phyloP scores from a whole-genome alignment of 30 jellyfish, hydroid and myxozoan genomes.

The Cassiopea andromeda region DNA sequence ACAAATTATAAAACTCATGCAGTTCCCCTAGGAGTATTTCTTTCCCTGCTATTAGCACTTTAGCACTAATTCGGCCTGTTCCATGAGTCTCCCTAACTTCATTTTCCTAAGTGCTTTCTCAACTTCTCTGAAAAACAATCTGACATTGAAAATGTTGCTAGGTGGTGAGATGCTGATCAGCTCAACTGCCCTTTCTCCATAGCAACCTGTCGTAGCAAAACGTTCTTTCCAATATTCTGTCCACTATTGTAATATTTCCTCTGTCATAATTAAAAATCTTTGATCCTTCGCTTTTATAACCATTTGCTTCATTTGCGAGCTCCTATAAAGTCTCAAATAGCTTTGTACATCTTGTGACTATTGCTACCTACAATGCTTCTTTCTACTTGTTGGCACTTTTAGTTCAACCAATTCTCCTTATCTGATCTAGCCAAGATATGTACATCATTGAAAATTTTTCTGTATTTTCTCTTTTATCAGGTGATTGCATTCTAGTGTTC shows the following conservation, averaged over 20 bases:
- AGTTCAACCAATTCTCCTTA: neutral
- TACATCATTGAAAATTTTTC: neutral
- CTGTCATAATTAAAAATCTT: neutral
- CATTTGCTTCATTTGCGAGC: neutral
- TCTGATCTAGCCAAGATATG: neutral
- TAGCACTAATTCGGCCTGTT: conserved; percentile 8
- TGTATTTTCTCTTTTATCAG: neutral
- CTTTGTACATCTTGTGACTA: neutral
- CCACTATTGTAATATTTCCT: neutral
- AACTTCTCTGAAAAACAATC: neutral
- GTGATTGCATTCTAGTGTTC: neutral
- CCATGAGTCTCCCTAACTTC: conserved; percentile 21
- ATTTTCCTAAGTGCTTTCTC: neutral
- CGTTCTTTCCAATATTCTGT: conserved; percentile 11
- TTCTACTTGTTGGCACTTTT: neutral
- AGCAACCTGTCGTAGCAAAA: neutral
- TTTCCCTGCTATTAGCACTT: conserved; percentile 12
- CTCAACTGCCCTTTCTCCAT: neutral
- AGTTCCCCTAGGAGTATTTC: neutral
- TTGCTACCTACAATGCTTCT: neutral
- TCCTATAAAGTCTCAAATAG: neutral
- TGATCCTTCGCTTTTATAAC: conserved; percentile 4
- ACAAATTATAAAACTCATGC: neutral
- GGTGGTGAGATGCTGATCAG: conserved; percentile 8
- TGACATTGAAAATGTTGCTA: neutral